Evolutionary conservation across 2,888 invertebrate genomes (phyloP), one percentile per base, ranked within the genome.

Genomic region (Drosophila anceps): DNA sequence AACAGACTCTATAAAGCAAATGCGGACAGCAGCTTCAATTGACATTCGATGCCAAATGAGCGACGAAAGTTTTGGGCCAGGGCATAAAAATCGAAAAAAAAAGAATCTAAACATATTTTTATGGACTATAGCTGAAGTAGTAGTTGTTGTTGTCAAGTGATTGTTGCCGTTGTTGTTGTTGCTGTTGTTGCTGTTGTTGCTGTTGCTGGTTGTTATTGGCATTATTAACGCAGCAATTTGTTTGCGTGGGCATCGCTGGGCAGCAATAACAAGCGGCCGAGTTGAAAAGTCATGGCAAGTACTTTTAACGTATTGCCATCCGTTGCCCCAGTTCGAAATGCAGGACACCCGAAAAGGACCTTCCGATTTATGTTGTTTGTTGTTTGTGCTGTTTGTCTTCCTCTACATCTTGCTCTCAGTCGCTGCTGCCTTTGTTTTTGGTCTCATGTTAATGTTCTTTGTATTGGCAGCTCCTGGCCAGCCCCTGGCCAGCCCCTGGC

Each of bases 171-270:
- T 48, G 48, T 67, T 70, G 67, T 72, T n/a, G 60, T n/a, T n/a
- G n/a, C n/a, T 43, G 39, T 44, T 12, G 18, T 55, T 63, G 41
- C 50, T 20, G 58, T 43, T 35, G 13, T 44, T 43, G 39, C 37
- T 48, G 48, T 67, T 70, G 67, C 71, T n/a, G 60, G 63, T 76
- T 82, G 78, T 80, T 81, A 76, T 78, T 83, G 81, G 80, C 79
- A 70, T 81, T 86, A 87, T 90, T 85, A 87, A 69, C 82, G 75
- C 76, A 76, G 76, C 79, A 80, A 88, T 90, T 86, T 82, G 76
- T 74, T 77, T 74, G 74, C 66, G 71, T 70, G 64, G 62, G 43
- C 69, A 69, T 63, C 67, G 69, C 48, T 39, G 37, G 27, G 27
- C 69, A 67, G 70, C 63, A 77, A 76, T 55, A 61, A 73, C 27